Evolutionary conservation across 2,113 vertebrate genomes (phyloP), one percentile per base, ranked within the genome.

Genomic region (Todiramphus chloris): DNA sequence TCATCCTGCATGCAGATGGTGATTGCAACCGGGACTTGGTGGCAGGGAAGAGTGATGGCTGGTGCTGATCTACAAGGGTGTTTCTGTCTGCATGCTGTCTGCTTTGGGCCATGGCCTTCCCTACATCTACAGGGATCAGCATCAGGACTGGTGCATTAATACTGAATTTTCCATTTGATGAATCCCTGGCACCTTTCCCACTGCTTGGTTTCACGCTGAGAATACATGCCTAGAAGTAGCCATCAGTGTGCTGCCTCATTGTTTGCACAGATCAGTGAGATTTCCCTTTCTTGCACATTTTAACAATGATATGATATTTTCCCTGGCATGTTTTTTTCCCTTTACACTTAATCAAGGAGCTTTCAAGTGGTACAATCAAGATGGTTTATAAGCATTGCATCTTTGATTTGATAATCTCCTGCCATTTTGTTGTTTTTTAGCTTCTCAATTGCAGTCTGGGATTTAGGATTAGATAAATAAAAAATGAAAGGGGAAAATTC

Each of bases 11-110:
- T 0, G 0, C 8, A 48, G 35, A 3, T 1, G 31, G 4, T 58
- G 63, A 20, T 0, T 44, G 21, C 41, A 67, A 9, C 4, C 35
- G 43, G 69, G 55, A 15, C 28, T 19, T 0, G 0, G 5, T 25
- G 28, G 1, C 21, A 30, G 15, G 16, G 46, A n/a, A 53, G 37
- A 41, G 33, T 0, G 0, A 44, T 19, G 20, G 16, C 35, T 77
- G 59, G 23, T 25, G 33, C 25, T 0, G 1, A 11, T 17, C 28
- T 75, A 4, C 0, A 2, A 0, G 0, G 17, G 17, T 0, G 0
- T 10, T 4, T 11, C 16, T 3, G 25, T 21, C 24, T 30, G 6
- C 0, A 0, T 23, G 55, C 13, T 43, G 33, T 18, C 50, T 19
- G n/a, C 41, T 11, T 41, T 41, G 15, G 37, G 12, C 16, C 17